Evolutionary conservation across 2,113 vertebrate genomes (phyloP), one percentile per base, ranked within the genome.

Genomic region (Myocastor coypus): DNA sequence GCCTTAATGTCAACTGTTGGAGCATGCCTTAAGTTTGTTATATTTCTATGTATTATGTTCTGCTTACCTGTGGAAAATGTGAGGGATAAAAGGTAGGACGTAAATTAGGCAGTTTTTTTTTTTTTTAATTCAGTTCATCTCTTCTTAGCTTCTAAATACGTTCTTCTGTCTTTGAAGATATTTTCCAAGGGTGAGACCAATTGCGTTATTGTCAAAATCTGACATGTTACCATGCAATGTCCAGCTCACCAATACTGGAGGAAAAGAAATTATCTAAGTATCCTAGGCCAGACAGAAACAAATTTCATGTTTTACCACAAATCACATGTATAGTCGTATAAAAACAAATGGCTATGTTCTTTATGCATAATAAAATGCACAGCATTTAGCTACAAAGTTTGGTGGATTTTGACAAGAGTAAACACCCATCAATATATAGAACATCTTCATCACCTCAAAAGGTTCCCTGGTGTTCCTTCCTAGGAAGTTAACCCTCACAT

Each of bases 111-210:
- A 37, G 30, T 26, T 71, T 40, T 92, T 89, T 69, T 26, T 71
- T 40, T 92, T 89, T 69, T 92, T 30, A 92, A 73, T 66, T 57
- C 57, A 78, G 12, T 16, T 19, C 7, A 92, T 81, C 90, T 10
- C 64, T 96, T 80, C 57, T 88, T 63, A 89, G 88, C 12, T 87
- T 81, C 61, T 92, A 87, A 80, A 55, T 92, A n/a, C 95, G 14
- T 78, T 91, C 8, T 50, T 91, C 63, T 73, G 5, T 92, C 57
- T 95, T 59, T 69, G 42, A 32, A 91, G 24, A 5, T 73, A 14
- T 73, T 34, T 46, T 50, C 4, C 28, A 66, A 16, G 40, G 24
- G 24, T 66, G 26, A 91, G 28, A 88, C 4, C 28, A 78, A 83
- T 89, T 86, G 83, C 50, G 92, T 10, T 55, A 57, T 46, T 50